These are phyloP conservation scores for Gallinago nigripennis DNA, from an alignment of 2,797 vertebrate species.

Conservation along the genomic window DNA sequence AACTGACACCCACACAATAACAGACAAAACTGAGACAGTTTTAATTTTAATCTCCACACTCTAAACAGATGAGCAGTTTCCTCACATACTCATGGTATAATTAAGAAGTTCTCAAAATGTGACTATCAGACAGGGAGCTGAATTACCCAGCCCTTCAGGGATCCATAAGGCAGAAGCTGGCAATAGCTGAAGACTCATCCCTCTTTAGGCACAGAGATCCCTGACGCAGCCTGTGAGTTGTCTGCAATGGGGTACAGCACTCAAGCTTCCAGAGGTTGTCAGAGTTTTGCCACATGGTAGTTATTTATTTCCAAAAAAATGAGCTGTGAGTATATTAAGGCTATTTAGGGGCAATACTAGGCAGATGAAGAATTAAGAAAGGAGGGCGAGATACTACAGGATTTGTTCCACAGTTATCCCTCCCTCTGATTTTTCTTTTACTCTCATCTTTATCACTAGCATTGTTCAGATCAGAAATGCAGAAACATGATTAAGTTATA, in stretches of 20 bases:
- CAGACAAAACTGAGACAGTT: neutral
- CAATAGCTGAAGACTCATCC: neutral
- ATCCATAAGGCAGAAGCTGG: neutral
- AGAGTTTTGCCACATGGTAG: neutral
- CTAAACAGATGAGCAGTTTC: neutral
- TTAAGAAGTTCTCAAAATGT: slow-evolving; percentile 11
- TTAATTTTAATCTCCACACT: neutral
- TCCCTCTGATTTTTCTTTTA: neutral
- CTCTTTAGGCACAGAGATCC: accelerated
- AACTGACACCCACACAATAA: neutral
- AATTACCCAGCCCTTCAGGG: neutral
- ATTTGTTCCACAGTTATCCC: neutral
- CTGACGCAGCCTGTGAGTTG: neutral
- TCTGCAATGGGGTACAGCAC: neutral
- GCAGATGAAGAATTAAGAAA: neutral
- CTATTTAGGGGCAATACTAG: neutral
- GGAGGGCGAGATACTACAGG: neutral
- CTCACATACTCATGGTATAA: neutral
- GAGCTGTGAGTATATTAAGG: neutral
- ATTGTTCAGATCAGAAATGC: neutral
- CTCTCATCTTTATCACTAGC: neutral
- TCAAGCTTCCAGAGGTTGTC: neutral
- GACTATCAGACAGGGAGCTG: neutral
- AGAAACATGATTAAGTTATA: neutral
- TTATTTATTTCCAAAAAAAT: neutral